Evolutionary conservation across 2,888 invertebrate genomes (phyloP).

Genomic region (Temnothorax unifasciatus): DNA sequence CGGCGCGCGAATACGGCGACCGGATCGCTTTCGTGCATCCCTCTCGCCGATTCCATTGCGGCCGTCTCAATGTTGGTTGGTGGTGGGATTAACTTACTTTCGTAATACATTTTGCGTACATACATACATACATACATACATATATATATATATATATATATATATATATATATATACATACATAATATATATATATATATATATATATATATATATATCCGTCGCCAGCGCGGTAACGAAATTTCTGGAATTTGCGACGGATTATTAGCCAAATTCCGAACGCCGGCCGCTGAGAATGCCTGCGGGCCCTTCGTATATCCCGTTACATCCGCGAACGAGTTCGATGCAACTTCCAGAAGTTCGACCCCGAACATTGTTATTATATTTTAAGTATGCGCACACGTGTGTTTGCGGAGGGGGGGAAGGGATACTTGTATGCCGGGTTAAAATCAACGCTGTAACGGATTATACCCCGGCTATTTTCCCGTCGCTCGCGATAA

Average conservation of each 20-base stretch:
- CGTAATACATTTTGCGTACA: slow-evolving; percentile 8
- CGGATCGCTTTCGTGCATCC: neutral
- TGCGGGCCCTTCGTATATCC: neutral
- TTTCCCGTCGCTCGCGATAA: slow-evolving; percentile 49
- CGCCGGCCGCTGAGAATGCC: slow-evolving; percentile 14
- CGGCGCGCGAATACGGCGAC: neutral
- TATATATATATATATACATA: no score
- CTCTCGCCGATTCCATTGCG: neutral
- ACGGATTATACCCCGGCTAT: slow-evolving; percentile 32
- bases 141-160: neutral
- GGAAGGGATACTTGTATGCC: neutral
- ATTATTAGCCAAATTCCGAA: slow-evolving; percentile 61
- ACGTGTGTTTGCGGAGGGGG: neutral
- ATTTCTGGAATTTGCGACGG: slow-evolving; percentile 47
- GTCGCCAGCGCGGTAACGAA: neutral
- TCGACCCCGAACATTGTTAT: neutral
- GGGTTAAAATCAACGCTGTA: slow-evolving; percentile 34
- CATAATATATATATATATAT: slow-evolving; percentile 1
- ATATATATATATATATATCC: no score
- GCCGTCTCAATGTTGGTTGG: slow-evolving; percentile 33
- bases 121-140: slow-evolving; percentile 8
- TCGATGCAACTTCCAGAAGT: slow-evolving; percentile 29
- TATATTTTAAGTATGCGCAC: slow-evolving; percentile 16
- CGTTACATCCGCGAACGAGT: neutral
- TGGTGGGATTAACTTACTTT: slow-evolving; percentile 59